phyloP scores from a whole-genome alignment of 2,888 invertebrate genomes.

The Buathra laborator region DNA sequence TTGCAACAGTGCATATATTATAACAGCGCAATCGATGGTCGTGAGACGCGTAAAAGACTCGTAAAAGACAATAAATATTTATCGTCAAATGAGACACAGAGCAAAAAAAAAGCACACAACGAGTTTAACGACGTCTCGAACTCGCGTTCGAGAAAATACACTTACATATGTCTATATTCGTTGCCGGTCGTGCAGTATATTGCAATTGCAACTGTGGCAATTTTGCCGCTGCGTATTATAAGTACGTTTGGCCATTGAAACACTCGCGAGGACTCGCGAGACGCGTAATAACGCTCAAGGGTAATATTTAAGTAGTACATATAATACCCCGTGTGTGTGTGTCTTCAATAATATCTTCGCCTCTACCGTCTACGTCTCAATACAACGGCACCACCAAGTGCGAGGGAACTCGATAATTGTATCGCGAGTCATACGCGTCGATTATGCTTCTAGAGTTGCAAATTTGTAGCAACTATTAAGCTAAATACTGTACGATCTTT shows the following conservation, averaged over 20 bases:
- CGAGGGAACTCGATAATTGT: slow-evolving; percentile 41
- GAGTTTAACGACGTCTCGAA: slow-evolving; percentile 50
- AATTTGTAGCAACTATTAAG: neutral
- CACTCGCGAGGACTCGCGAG: slow-evolving; percentile 35
- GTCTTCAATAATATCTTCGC: slow-evolving; percentile 33
- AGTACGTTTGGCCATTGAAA: slow-evolving; percentile 32
- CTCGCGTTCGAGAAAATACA: slow-evolving; percentile 12
- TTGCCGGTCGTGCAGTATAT: slow-evolving; percentile 34
- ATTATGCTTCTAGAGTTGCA: slow-evolving; percentile 2
- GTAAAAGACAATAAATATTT: slow-evolving; percentile 56
- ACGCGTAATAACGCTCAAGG: slow-evolving; percentile 55
- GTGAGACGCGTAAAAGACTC: slow-evolving; percentile 9
- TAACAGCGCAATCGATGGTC: slow-evolving; percentile 6
- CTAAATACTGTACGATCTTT: neutral
- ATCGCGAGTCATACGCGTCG: slow-evolving; percentile 3
- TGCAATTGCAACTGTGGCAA: slow-evolving; percentile 18
- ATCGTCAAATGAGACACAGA: slow-evolving; percentile 28
- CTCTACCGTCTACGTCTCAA: slow-evolving; percentile 10
- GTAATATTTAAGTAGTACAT: slow-evolving; percentile 57
- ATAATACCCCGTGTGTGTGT: slow-evolving; percentile 30
- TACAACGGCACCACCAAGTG: neutral
- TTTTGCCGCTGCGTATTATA: slow-evolving; percentile 28
- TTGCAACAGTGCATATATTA: neutral
- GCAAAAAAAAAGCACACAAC: neutral
- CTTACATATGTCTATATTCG: slow-evolving; percentile 37